Conservation (phyloP, 2,888 invertebrate genomes). For the Hedychridium roseum region DNA sequence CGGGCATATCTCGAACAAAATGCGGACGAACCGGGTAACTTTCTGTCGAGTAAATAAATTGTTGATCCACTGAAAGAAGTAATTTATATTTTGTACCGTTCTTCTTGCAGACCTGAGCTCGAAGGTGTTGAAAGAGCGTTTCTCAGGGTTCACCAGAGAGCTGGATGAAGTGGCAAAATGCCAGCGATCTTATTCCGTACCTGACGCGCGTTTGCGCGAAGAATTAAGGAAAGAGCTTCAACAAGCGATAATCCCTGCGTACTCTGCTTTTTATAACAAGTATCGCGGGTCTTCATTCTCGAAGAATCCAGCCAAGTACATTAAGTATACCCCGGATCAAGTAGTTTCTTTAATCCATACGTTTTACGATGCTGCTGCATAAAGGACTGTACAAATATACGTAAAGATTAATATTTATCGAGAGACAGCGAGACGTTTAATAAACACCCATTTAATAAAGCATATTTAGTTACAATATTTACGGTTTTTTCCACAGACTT, state of each 20-base stretch:
- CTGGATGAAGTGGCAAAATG: conserved; percentile 87
- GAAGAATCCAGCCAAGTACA: conserved; percentile 93
- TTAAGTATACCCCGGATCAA: conserved; percentile 87
- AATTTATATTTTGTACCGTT: conserved; percentile 9
- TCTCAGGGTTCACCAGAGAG: conserved; percentile 88
- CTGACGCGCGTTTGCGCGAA: conserved; percentile 89
- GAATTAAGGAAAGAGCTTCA: conserved; percentile 89
- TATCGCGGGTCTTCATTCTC: conserved; percentile 82
- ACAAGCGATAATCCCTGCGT: conserved; percentile 85
- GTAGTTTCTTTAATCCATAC: conserved; percentile 85
- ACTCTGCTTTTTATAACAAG: conserved; percentile 82
- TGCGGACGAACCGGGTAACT: conserved; percentile 56
- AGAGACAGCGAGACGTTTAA: conserved; percentile 43
- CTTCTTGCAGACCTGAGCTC: conserved; percentile 65
- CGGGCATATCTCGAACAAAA: conserved; percentile 52
- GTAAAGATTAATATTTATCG: conserved; percentile 11
- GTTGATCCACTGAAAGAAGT: not conserved
- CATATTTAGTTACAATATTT: conserved; percentile 62
- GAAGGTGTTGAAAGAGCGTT: conserved; percentile 58
- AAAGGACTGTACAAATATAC: conserved; percentile 37
- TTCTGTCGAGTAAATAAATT: too few relatives aligned
- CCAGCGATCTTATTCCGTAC: conserved; percentile 92
- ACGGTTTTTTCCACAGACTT: conserved; percentile 46
- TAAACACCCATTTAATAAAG: conserved; percentile 64
- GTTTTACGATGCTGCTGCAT: conserved; percentile 91